Evolutionary conservation across 2,888 invertebrate genomes (phyloP).

Genomic region (Cosmopolites sordidus): DNA sequence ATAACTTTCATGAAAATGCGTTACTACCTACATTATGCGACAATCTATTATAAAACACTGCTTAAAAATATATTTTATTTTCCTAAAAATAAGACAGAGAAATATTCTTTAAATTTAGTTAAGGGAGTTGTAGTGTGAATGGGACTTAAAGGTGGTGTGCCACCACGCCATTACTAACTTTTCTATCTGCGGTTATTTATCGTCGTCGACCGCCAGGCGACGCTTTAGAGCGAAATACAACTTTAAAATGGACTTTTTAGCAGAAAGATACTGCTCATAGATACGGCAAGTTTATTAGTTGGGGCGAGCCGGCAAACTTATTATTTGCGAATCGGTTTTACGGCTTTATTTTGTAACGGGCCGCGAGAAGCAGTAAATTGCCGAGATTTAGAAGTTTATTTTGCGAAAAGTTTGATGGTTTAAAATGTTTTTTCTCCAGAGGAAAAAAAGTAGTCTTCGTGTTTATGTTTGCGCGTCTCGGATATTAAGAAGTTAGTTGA

Average conservation of each 20-base stretch:
- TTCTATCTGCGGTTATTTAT: slow-evolving; percentile 4
- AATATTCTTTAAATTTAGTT: no score
- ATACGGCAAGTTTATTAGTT: slow-evolving; percentile 1
- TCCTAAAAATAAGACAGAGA: no score
- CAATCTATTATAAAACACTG: no score
- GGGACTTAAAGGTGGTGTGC: slow-evolving; percentile 4
- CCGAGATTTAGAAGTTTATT: background rate
- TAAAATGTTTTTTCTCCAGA: no score
- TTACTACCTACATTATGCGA: no score
- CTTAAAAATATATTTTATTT: no score
- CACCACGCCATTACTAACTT: background rate
- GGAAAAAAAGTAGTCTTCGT: no score
- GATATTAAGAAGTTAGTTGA: no score
- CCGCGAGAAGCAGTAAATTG: background rate
- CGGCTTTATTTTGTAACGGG: background rate
- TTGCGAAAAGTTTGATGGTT: background rate
- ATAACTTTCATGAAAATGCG: no score
- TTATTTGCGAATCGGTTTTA: slow-evolving; percentile 1
- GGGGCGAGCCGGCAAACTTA: background rate
- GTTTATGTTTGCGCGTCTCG: no score
- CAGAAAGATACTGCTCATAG: slow-evolving; percentile 1
- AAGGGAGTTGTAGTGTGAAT: background rate
- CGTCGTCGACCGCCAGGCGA: background rate
- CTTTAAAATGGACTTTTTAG: slow-evolving; percentile 6
- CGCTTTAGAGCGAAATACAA: slow-evolving; percentile 2